Evolutionary conservation across 1,140 invertebrate species (phyloP).

Genomic region (Solen grandis): DNA sequence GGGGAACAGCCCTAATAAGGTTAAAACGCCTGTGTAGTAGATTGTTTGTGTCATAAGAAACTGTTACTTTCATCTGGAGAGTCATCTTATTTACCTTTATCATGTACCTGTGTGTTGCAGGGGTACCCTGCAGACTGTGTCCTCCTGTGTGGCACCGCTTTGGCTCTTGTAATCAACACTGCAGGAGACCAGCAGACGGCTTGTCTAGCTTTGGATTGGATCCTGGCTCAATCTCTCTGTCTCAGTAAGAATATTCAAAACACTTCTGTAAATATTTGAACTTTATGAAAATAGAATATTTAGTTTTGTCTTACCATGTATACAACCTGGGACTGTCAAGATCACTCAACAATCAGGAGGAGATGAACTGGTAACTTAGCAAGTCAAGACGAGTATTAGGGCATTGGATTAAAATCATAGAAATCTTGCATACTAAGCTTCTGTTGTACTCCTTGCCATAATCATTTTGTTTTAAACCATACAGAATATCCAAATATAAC

Average conservation of each 20-base stretch:
- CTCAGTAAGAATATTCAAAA: background rate
- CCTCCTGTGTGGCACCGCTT: conserved; percentile 64
- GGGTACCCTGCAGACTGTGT: conserved; percentile 59
- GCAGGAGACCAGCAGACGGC: background rate
- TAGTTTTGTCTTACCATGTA: background rate
- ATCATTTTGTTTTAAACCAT: background rate
- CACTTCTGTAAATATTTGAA: background rate
- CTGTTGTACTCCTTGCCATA: no score
- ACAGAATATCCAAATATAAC: background rate
- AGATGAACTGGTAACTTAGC: no score
- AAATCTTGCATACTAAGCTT: no score
- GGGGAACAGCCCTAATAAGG: background rate
- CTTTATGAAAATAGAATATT: background rate
- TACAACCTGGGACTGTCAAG: no score
- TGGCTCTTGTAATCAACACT: conserved; percentile 57
- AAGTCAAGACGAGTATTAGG: no score
- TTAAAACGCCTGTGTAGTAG: background rate
- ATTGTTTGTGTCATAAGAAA: background rate
- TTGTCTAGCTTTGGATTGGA: conserved; percentile 28
- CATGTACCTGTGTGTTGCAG: conserved; percentile 51
- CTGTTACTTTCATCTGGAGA: background rate
- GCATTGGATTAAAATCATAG: no score
- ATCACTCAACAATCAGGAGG: no score
- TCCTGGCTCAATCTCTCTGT: conserved; percentile 30
- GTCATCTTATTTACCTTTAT: background rate